Evolutionary conservation across 2,888 invertebrate genomes (phyloP).

Genomic region (Phrixothrix hirtus): DNA sequence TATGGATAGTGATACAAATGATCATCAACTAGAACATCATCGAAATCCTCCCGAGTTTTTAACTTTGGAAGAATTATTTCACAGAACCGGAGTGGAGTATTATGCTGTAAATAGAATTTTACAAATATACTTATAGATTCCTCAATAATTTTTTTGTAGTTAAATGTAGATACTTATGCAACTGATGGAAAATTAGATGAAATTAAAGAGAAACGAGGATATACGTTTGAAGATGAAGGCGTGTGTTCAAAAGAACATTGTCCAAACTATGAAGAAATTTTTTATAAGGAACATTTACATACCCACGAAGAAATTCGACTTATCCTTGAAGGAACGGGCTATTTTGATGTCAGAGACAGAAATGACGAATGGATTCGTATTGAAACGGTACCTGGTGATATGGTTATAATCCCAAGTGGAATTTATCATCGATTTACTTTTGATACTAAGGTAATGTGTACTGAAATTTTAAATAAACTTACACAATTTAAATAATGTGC

Average conservation of each 20-base stretch:
- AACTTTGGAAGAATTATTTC: conserved; percentile 66
- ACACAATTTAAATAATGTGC: too few species aligned
- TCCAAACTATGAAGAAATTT: conserved; percentile 81
- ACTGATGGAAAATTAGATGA: conserved; percentile 69
- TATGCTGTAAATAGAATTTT: conserved; percentile 69
- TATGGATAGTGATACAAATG: conserved; percentile 71
- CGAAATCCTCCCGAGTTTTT: conserved; percentile 75
- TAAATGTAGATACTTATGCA: conserved; percentile 52
- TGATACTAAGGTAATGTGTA: conserved; percentile 76
- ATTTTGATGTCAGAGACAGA: conserved; percentile 90
- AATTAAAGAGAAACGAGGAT: conserved; percentile 74
- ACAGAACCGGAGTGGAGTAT: conserved; percentile 84
- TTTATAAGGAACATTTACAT: conserved; percentile 92
- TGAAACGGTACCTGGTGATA: conserved; percentile 79
- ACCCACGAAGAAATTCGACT: conserved; percentile 96
- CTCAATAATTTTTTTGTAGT: conserved; percentile 61
- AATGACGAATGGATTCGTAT: conserved; percentile 92
- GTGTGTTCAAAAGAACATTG: conserved; percentile 78
- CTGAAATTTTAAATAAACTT: too few species aligned
- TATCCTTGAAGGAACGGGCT: conserved; percentile 86
- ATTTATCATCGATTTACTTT: conserved; percentile 96
- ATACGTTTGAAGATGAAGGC: conserved; percentile 85
- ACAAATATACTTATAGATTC: not conserved
- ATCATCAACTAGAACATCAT: conserved; percentile 85
- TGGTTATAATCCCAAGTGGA: conserved; percentile 91